These are phyloP conservation scores for Machaerirhynchus nigripectus DNA, from an alignment of 2,113 vertebrate species.

Conservation along the genomic window DNA sequence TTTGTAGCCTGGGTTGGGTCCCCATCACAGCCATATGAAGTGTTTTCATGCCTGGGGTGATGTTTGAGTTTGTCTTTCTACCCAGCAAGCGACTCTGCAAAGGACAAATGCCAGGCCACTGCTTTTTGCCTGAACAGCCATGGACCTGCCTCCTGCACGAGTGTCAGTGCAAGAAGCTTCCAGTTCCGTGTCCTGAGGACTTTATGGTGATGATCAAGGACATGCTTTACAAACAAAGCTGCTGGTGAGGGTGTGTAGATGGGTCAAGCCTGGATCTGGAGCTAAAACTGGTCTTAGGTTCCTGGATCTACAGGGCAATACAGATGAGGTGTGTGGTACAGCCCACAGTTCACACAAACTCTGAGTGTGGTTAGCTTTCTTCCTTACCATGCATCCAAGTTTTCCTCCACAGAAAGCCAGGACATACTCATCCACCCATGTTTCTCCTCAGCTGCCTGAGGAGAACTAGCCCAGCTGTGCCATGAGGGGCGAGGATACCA, in stretches of 20 bases:
- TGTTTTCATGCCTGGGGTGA: not conserved
- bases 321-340: not conserved
- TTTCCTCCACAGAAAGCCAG: not conserved
- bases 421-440: not conserved
- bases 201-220: not conserved
- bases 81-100: not conserved
- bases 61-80: not conserved
- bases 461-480: not conserved
- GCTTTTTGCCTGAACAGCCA: not conserved
- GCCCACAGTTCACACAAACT: not conserved
- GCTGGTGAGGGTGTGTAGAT: not conserved
- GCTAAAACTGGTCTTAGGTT: not conserved
- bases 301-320: not conserved
- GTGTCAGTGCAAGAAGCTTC: not conserved
- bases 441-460: not conserved
- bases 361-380: not conserved
- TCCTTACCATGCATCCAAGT: not conserved
- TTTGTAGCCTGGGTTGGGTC: not conserved
- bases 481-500: rapidly evolving
- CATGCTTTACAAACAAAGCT: not conserved
- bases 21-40: not conserved
- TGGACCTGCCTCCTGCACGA: rapidly evolving
- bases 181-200: rapidly evolving
- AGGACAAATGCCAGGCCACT: not conserved
- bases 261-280: not conserved